phyloP scores from a whole-genome alignment of 53 echinoderm and acorn worm genomes.

The Astropecten irregularis region DNA sequence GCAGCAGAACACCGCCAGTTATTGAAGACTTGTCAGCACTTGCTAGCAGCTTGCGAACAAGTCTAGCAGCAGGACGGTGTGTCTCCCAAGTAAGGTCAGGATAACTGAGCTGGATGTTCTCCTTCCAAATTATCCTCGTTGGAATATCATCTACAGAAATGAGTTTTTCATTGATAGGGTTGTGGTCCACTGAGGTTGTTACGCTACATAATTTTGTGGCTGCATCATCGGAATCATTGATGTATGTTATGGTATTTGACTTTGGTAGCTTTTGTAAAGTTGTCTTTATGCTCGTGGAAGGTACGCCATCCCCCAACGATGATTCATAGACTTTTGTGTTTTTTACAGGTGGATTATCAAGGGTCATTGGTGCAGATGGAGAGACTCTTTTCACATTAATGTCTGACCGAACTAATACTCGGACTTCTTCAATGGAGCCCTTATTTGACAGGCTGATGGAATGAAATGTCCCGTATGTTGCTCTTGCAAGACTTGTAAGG shows the following conservation, averaged over 20 bases:
- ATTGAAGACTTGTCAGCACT: slow-evolving; percentile 32
- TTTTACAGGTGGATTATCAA: slow-evolving; percentile 68
- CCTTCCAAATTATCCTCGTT: slow-evolving; percentile 44
- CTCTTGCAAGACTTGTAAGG: slow-evolving; percentile 76
- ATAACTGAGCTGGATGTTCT: slow-evolving; percentile 28
- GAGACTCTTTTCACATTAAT: slow-evolving; percentile 23
- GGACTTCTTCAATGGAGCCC: slow-evolving; percentile 77
- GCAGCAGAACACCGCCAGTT: slow-evolving; percentile 64
- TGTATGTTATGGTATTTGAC: slow-evolving; percentile 50
- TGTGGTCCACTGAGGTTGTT: slow-evolving; percentile 79
- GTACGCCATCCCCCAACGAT: slow-evolving; percentile 23
- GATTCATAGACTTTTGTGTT: slow-evolving; percentile 46
- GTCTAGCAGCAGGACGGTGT: slow-evolving; percentile 22
- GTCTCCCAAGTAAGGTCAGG: slow-evolving; percentile 64
- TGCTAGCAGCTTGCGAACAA: slow-evolving; percentile 32
- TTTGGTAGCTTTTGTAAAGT: slow-evolving; percentile 65
- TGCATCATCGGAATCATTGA: slow-evolving; percentile 4
- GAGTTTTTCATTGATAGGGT: slow-evolving; percentile 55
- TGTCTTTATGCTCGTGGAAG: slow-evolving; percentile 78
- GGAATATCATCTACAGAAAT: slow-evolving; percentile 43
- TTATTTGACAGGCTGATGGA: slow-evolving; percentile 75
- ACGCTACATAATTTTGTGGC: slow-evolving; percentile 85
- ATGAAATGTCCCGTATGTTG: slow-evolving; percentile 88
- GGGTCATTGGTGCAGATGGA: slow-evolving; percentile 40
- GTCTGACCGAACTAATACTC: slow-evolving; percentile 70